A percentile compares a stretch with the other conserved stretches of the same genome.
Evolutionary conservation across 2,797 vertebrate species (phyloP).

Genomic region (Danio kyathit): DNA sequence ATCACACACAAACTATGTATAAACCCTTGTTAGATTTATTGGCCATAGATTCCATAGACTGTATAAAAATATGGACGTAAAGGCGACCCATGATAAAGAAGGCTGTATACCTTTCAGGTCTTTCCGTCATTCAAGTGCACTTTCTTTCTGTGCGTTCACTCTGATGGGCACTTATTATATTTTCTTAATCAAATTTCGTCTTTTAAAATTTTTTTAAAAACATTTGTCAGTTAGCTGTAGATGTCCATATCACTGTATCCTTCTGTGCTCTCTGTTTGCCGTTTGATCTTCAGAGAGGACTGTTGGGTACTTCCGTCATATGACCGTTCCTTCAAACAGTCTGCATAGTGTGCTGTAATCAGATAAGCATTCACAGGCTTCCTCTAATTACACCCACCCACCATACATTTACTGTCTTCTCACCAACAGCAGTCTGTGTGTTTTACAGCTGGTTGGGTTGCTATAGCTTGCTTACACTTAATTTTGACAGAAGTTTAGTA

Average conservation of each 20-base stretch:
- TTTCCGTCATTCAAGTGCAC: no score
- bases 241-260: background rate
- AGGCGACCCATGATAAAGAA: no score
- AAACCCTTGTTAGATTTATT: no score
- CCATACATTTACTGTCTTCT: background rate
- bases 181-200: no score
- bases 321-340: conserved; percentile 59
- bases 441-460: background rate
- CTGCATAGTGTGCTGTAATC: conserved; percentile 59
- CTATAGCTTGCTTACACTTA: background rate
- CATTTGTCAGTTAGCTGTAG: background rate
- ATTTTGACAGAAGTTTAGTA: no score
- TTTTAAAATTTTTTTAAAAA: background rate
- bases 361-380: conserved; percentile 53
- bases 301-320: conserved; percentile 63
- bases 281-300: conserved; percentile 59
- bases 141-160: no score
- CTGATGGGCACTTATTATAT: no score
- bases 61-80: no score
- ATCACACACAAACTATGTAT: no score
- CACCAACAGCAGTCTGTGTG: background rate
- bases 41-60: no score
- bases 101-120: no score
- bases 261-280: conserved; percentile 7
- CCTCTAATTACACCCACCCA: conserved; percentile 36